Evolutionary conservation across 2,113 vertebrate species (phyloP), one percentile per base, ranked within the genome.

Genomic region (Shinisaurus crocodilurus): DNA sequence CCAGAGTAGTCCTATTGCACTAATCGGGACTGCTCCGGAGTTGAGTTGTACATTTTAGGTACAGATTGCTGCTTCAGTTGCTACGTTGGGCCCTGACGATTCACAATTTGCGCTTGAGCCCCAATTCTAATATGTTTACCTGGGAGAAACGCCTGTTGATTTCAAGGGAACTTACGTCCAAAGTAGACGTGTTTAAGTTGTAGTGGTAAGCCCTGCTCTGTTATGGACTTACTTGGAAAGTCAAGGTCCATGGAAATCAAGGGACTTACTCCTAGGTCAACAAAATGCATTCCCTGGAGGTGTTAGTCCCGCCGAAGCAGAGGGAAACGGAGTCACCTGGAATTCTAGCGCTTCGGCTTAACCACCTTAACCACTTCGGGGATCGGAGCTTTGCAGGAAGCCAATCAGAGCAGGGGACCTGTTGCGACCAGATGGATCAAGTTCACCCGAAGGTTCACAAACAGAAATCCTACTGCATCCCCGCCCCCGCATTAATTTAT

Each of bases 401-500:
- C 4, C 9, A 1, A 15, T 1, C 6, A 5, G 20, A 63, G 65
- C 1, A 90, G 91, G 88, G 7, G 90, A 94, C 93, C 54, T 37
- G 86, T 43, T 82, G 80, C 13, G 27, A 76, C n/a, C 18, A 48
- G 57, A 89, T 79, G 50, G 20, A 13, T 50, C 15, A 63, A 10
- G 77, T 87, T 25, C 54, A 3, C 75, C 90, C 76, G 81, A 60
- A 90, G 80, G 29, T 94, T 45, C 88, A 57, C 57, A 72, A 81
- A 4, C 15, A 9, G 23, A 63, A 32, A 90, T 32, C 29, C 63
- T n/a, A 9, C 27, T 8, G 32, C 90, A 92, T 27, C 69, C 69
- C 10, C 29, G 0, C 27, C 29, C 18, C 88, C 48, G 32, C 86
- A 82, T 86, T 92, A n/a, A 10, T 89, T 57, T 60, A 84, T 45